Percentiles rank a stretch among this genome's conserved stretches.
Conservation (phyloP, 2,888 invertebrate species). For the Diploptera punctata region DNA sequence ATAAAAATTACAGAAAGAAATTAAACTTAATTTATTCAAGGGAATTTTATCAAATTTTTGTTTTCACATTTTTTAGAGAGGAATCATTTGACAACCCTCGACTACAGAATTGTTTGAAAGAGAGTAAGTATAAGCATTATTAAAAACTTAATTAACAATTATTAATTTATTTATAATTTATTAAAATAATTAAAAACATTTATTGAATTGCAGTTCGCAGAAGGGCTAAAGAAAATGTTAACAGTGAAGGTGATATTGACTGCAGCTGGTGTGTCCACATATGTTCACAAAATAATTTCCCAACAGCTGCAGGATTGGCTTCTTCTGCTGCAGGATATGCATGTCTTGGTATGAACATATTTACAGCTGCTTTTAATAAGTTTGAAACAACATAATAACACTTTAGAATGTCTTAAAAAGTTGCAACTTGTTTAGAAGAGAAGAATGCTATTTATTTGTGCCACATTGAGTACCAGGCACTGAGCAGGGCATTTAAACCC, state of each 20-base stretch:
- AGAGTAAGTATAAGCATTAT: slow-evolving; percentile 60
- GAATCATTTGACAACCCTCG: slow-evolving; percentile 75
- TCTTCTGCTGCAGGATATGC: slow-evolving; percentile 99
- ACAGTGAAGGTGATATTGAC: not conserved
- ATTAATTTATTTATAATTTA: too few species aligned
- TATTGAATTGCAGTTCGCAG: slow-evolving; percentile 56
- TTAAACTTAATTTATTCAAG: too few species aligned
- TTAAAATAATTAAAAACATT: slow-evolving; percentile 5
- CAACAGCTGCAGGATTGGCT: slow-evolving; percentile 97
- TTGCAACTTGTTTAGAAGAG: too few species aligned
- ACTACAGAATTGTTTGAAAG: slow-evolving; percentile 75
- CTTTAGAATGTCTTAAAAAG: too few species aligned
- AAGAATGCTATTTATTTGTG: too few species aligned
- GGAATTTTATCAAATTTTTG: too few species aligned
- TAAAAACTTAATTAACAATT: too few species aligned
- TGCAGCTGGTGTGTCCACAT: slow-evolving; percentile 60
- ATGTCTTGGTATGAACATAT: slow-evolving; percentile 77
- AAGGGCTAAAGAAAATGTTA: slow-evolving; percentile 50
- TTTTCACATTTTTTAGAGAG: slow-evolving; percentile 67
- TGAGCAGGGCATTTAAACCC: too few species aligned
- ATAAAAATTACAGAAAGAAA: too few species aligned
- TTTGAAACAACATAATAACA: too few species aligned
- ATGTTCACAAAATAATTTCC: slow-evolving; percentile 95
- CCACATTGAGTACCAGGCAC: too few species aligned
- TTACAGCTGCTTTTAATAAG: too few species aligned